A percentile compares a stretch with the other conserved stretches of the same genome.
phyloP scores from a whole-genome alignment of 2,888 invertebrate genomes.

The Trissoscelio sp. region DNA sequence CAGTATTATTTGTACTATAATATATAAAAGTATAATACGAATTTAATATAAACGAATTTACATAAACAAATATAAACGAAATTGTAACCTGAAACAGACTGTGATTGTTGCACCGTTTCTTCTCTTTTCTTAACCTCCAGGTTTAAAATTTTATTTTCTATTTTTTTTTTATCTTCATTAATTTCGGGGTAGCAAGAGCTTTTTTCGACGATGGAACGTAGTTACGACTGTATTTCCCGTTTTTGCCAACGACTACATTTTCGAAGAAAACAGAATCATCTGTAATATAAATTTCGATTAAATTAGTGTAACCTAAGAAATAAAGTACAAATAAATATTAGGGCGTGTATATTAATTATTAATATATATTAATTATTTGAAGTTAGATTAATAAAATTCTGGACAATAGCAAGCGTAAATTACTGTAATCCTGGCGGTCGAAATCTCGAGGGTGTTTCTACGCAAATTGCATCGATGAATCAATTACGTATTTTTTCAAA shows the following conservation, averaged over 20 bases:
- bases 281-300: conserved; percentile 11
- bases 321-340: not conserved
- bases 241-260: not conserved
- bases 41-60: not conserved
- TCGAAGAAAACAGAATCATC: conserved; percentile 9
- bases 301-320: not conserved
- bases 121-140: conserved; percentile 1
- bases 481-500: too few species aligned
- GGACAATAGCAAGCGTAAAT: too few species aligned
- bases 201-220: not conserved
- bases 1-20: not conserved
- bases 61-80: not conserved
- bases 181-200: conserved; percentile 1
- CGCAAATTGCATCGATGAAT: too few species aligned
- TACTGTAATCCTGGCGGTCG: too few species aligned
- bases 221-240: conserved; percentile 1
- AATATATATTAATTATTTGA: too few species aligned
- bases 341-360: too few species aligned
- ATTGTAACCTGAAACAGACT: conserved; percentile 10
- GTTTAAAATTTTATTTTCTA: not conserved
- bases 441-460: too few species aligned
- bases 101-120: not conserved
- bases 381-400: too few species aligned
- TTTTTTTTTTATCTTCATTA: conserved; percentile 16
- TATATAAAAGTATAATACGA: not conserved